A percentile compares a stretch with the other conserved stretches of the same genome.
Evolutionary conservation across 92 coral and sea anemone genomes (phyloP).

Genomic region (Phenganax marumi): DNA sequence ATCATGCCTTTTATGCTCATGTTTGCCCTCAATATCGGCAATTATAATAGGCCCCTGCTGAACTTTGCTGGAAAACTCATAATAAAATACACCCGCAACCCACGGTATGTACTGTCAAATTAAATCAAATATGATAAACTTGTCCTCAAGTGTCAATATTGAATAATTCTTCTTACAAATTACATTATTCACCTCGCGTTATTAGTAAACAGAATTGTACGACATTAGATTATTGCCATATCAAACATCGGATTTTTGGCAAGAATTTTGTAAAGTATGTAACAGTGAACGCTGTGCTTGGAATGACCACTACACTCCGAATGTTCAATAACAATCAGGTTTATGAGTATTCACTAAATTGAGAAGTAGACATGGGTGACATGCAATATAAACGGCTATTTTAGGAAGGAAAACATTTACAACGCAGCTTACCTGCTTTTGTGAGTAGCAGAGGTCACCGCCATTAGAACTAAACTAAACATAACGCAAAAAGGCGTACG

Average conservation of each 20-base stretch:
- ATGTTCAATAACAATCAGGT: slow-evolving; percentile 11
- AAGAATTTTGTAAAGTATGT: not conserved
- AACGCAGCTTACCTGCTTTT: slow-evolving; percentile 50
- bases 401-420: slow-evolving; percentile 14
- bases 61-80: not conserved
- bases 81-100: not conserved
- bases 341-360: slow-evolving; percentile 4
- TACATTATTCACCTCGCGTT: not conserved
- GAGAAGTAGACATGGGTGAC: not conserved
- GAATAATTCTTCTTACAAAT: not conserved
- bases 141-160: slow-evolving; percentile 4
- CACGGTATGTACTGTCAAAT: not conserved
- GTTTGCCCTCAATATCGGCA: slow-evolving; percentile 35
- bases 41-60: slow-evolving; percentile 15
- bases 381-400: not conserved
- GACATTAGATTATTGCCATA: not conserved
- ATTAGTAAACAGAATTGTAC: not conserved
- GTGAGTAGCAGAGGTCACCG: slow-evolving; percentile 30
- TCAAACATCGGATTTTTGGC: not conserved
- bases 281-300: not conserved
- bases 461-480: slow-evolving; percentile 52
- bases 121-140: not conserved
- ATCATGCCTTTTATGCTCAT: slow-evolving; percentile 22
- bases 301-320: not conserved
- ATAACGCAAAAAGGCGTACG: not conserved